Base-by-base conservation (phyloP, 2,888 invertebrate genomes). In the Dolichomitus sp. region DNA sequence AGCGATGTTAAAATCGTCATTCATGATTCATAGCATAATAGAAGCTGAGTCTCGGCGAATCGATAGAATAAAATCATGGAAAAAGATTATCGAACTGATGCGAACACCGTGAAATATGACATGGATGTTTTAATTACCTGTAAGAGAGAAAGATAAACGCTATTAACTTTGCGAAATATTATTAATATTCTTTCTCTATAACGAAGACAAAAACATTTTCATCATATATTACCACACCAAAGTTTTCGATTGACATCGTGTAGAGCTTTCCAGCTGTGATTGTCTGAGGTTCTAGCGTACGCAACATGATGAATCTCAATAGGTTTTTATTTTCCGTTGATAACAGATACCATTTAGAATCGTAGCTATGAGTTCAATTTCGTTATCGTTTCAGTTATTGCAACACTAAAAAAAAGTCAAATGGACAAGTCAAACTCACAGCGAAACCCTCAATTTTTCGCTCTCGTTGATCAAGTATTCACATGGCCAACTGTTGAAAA, bases 401-500 rank as follows among this genome's bases (percentile, higher is more conserved):
- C 19, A 52, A 19, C 11, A 3, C 23, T 52, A 6, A 11, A 52
- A 52, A 23, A 52, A 7, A 52, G 11, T 7, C 9, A 52, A 11
- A 1, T n/a, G 19, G 14, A 37, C 4, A n/a, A 59, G 11, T 17
- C 5, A 7, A 9, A 73, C 81, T 82, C 54, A 82, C 77, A 78
- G 45, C 6, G 81, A 82, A 23, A 74, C 74, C 2, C 78, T 23
- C 2, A 82, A 78, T 19, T 14, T 48, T 6, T 30, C 23, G 52
- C 69, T 63, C 23, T 73, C 37, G 69, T 82, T 63, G 19, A 82
- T 30, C 48, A 82, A 63, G 33, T 74, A 74, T 69, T 82, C 73
- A 1, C 81, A 77, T 1, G 81, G 78, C 81, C 81, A 82, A 74
- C 81, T 82, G 48, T 69, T 78, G 69, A 74, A 82, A 1, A 82